A percentile compares a stretch with the other conserved stretches of the same genome.
Evolutionary conservation across 2,113 vertebrate genomes (phyloP).

Genomic region (Notarius quadriscutis): DNA sequence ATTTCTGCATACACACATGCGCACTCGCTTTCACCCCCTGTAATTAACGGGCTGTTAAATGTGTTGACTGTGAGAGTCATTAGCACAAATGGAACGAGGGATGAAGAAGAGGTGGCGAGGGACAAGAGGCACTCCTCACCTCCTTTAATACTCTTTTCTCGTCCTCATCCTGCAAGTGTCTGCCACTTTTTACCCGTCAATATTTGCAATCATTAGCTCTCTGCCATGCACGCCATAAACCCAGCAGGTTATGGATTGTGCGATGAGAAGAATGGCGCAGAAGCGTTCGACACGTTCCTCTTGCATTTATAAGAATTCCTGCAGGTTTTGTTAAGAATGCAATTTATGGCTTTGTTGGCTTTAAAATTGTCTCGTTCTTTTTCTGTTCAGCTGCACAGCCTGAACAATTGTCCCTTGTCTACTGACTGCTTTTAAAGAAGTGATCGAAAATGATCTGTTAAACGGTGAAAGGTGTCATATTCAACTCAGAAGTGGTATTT

Average conservation of each 20-base stretch:
- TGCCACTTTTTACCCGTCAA: constrained; percentile 20
- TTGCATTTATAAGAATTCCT: not conserved
- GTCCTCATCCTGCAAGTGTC: constrained; percentile 35
- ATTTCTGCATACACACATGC: not conserved
- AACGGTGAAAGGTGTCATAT: not conserved
- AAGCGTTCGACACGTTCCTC: not conserved
- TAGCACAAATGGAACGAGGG: constrained; percentile 45
- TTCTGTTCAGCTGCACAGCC: not conserved
- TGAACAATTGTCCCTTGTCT: not conserved
- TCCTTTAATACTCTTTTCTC: constrained; percentile 33
- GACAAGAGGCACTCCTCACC: constrained; percentile 44
- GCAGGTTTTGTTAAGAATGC: not conserved
- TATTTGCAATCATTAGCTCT: constrained; percentile 32
- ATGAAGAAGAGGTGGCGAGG: constrained; percentile 36
- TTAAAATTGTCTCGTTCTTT: not conserved
- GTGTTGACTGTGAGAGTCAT: constrained; percentile 52
- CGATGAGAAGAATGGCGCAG: not conserved
- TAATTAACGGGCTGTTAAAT: constrained; percentile 52
- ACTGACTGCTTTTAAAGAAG: not conserved
- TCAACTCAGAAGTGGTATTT: not conserved
- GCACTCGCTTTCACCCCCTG: constrained; percentile 17
- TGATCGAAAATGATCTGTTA: not conserved
- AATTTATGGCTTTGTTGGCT: not conserved
- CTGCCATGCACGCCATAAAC: constrained; percentile 4
- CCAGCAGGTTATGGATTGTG: constrained; percentile 19